Base-by-base conservation (phyloP, 2,797 vertebrate species). In the Gallinago nigripennis region DNA sequence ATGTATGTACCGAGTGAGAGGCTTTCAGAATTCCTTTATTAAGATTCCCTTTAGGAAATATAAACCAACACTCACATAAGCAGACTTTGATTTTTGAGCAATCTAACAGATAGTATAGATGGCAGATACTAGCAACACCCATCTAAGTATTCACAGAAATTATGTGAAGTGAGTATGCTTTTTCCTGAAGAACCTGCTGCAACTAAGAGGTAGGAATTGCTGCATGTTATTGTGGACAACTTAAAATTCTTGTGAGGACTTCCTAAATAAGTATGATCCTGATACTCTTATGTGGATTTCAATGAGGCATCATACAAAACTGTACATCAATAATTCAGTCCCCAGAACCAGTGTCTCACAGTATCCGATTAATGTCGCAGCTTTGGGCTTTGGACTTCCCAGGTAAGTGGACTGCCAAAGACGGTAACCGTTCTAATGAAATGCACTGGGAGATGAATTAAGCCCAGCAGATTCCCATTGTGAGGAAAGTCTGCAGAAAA, bases 381-480 rank as follows among this genome's bases (percentile, higher is more conserved):
- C 83, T 84, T 43, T 82, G 77, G 71, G 81, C 68, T 89, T 86
- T 43, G 65, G 72, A 73, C 41, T 92, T 82, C 33, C 58, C 1
- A 3, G 43, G 41, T 85, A 65, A 75, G 61, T 65, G 48, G 84
- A 27, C 86, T 91, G 78, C 84, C 14, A 11, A 80, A 87, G 75
- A 35, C 50, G 82, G 76, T 73, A 90, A 75, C 78, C 3, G 4
- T 30, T 80, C 71, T 85, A 85, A 82, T 84, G 71, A 82, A 95
- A 85, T 58, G 50, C 37, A 11, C 60, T 64, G 60, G 86, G 82
- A 88, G 75, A 80, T 75, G 31, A 91, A 81, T 89, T 87, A 71
- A 90, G n/a, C 41, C 75, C 82, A 81, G 65, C 18, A 68, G 75
- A 87, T 73, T 71, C 57, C 82, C 50, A 33, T 54, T 81, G 84